Evolutionary conservation across 2,113 vertebrate genomes (phyloP).

Genomic region (Neolamprologus devosi): DNA sequence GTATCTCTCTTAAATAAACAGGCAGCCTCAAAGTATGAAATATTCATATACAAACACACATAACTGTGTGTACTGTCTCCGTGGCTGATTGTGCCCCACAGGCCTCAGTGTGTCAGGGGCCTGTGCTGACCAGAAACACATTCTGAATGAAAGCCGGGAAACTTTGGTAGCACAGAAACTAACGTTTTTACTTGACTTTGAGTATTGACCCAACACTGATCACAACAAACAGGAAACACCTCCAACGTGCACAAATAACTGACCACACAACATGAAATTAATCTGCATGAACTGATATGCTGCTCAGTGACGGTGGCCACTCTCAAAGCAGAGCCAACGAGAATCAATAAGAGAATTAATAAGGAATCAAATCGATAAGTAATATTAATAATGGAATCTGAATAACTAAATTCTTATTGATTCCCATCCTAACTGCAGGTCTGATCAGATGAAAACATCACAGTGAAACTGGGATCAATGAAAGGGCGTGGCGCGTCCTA

Average conservation of each 20-base stretch:
- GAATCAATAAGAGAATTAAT: background rate
- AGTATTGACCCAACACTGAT: background rate
- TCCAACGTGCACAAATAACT: background rate
- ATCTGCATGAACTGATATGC: background rate
- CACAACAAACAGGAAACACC: background rate
- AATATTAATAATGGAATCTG: background rate
- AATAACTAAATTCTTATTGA: background rate
- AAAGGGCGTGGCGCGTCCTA: background rate
- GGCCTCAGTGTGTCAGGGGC: background rate
- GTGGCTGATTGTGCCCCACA: background rate
- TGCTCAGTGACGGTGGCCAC: background rate
- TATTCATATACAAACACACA: background rate
- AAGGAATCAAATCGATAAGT: background rate
- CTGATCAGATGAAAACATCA: background rate
- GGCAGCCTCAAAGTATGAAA: background rate
- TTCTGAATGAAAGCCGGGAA: accelerated
- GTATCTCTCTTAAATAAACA: accelerated
- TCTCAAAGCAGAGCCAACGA: background rate
- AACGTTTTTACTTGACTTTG: background rate
- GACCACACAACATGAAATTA: background rate
- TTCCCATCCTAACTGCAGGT: background rate
- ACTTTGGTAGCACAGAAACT: background rate
- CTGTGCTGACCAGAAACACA: background rate
- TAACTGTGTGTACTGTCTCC: accelerated
- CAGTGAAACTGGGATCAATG: background rate